Evolutionary conservation across 2,888 invertebrate genomes (phyloP), one percentile per base, ranked within the genome.

Genomic region (Bembecia ichneumoniformis): DNA sequence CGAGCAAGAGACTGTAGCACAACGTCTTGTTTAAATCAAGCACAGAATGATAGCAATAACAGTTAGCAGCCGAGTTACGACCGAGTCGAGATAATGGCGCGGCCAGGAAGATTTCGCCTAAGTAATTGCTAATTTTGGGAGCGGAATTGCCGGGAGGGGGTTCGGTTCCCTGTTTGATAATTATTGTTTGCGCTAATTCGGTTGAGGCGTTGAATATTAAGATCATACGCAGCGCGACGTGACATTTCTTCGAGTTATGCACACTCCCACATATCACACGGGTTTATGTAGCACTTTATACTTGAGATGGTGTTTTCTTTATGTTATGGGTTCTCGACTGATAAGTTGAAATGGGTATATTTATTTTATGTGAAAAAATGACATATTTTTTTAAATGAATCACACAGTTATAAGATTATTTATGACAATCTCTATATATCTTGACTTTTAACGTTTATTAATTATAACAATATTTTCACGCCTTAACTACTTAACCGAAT

Each of bases 1-100:
- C 63, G 64, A 57, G 62, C 53, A 55, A 59, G 68, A 60, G 71
- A 63, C 64, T 58, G 62, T 62, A 63, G 65, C 64, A 62, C 68
- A 76, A 75, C 80, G 79, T 79, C 80, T 78, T 78, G 80, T 72
- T 78, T 83, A 83, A 83, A 83, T 83, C 82, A 83, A 77, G 74
- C 72, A 66, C 62, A 66, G 75, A 82, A 82, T 76, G 82, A 79
- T 71, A 74, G 76, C 76, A 73, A 82, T 82, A 82, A 82, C 82
- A 79, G 81, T 82, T 82, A 80, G 73, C 75, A 64, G 68, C 58
- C 59, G 70, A 74, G 77, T 79, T 78, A 81, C 78, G 73, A 68
- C 56, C 68, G 62, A 64, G 66, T 58, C 62, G 57, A 72, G 78
- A 77, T 82, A 82, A 82, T 76, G 74, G 77, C 59, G 64, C 64